phyloP scores from a whole-genome alignment of 2,888 invertebrate genomes.

The Sphaeridia pumilis region DNA sequence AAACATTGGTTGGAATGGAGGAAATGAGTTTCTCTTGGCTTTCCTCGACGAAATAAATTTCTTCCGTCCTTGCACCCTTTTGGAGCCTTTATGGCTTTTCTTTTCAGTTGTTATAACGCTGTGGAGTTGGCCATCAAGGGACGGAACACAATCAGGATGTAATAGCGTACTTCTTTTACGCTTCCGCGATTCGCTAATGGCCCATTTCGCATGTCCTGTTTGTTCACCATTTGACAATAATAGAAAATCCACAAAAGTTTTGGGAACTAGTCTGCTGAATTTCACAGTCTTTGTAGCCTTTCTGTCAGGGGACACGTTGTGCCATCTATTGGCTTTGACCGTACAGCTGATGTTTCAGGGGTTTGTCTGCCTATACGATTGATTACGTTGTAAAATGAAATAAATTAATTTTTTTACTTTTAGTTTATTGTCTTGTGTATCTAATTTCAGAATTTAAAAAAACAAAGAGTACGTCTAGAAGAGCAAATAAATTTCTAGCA shows the following conservation, averaged over 20 bases:
- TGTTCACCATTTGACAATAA: background rate
- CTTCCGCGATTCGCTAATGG: background rate
- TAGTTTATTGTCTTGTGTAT: too few species aligned
- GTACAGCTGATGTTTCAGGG: background rate
- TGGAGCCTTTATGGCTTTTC: too few species aligned
- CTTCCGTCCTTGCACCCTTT: slow-evolving; percentile 3
- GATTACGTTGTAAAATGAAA: too few species aligned
- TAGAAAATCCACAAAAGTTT: background rate
- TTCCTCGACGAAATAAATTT: background rate
- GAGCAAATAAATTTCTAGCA: background rate
- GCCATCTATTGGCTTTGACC: too few species aligned
- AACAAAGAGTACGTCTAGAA: background rate
- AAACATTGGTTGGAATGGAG: background rate
- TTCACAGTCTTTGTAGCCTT: too few species aligned
- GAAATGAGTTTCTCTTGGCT: background rate
- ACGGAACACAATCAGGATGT: background rate
- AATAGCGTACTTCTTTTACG: background rate
- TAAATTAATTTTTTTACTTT: too few species aligned
- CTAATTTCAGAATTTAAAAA: background rate
- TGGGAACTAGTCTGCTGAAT: background rate
- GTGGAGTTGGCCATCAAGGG: background rate
- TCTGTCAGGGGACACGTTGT: too few species aligned
- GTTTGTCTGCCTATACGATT: background rate
- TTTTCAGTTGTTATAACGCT: background rate
- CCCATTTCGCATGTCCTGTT: background rate